These are phyloP conservation scores for Trematocara unimaculatum DNA, from an alignment of 2,113 vertebrate species.

Conservation along the genomic window DNA sequence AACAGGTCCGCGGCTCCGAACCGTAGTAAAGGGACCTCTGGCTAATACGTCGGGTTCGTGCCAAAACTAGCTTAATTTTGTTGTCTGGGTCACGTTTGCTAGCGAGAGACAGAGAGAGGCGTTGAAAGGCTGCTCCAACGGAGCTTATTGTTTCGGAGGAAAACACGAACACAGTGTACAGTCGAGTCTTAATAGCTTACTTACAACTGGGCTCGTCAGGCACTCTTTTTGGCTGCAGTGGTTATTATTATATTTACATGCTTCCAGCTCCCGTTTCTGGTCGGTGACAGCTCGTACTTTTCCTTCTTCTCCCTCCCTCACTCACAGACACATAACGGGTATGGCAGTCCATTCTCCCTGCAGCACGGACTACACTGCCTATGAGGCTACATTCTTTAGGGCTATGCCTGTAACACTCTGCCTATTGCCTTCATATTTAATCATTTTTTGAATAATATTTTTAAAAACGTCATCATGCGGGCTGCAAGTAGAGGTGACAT, in stretches of 20 bases:
- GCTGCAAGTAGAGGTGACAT: not conserved
- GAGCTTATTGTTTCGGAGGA: not conserved
- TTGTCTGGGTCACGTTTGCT: not conserved
- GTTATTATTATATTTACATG: not conserved
- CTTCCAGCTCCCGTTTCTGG: not conserved
- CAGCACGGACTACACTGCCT: fast-evolving
- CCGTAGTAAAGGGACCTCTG: not conserved
- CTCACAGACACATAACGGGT: fast-evolving
- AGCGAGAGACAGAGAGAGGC: not conserved
- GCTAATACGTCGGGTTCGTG: not conserved
- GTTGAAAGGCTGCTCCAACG: not conserved
- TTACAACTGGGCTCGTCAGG: not conserved
- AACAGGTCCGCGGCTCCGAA: not conserved
- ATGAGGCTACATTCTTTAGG: fast-evolving
- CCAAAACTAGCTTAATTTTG: not conserved
- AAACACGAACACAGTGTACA: not conserved
- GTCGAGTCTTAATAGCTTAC: not conserved
- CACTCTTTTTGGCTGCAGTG: not conserved
- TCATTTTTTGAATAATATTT: not conserved
- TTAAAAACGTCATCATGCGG: not conserved
- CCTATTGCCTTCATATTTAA: not conserved
- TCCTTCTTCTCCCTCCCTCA: fast-evolving
- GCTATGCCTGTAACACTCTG: not conserved
- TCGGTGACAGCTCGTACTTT: not conserved
- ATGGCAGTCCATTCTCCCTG: not conserved